Evolutionary conservation across 2,113 vertebrate genomes (phyloP), one percentile per base, ranked within the genome.

Genomic region (Pteronura brasiliensis): DNA sequence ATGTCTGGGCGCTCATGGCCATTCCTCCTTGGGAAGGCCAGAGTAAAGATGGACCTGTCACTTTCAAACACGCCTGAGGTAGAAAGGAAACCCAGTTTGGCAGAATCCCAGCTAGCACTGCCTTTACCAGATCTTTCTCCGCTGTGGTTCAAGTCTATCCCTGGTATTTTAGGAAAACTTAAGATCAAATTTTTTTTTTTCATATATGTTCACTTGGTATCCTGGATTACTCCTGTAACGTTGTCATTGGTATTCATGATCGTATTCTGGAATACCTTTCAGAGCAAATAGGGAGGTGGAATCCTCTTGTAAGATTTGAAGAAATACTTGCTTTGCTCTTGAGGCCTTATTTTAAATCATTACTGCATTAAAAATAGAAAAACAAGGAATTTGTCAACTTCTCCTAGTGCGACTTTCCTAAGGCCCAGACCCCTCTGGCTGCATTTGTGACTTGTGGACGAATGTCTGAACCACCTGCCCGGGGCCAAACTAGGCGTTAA

Each of bases 181-280:
- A 77, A 74, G 21, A 79, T 72, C 27, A 29, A 3, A 34, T 44
- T 9, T 63, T 80, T 44, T 44, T 10, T 63, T 80, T n/a, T 69
- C 6, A 88, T 6, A 20, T 42, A 29, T 89, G 29, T 80, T 88
- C 31, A 52, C 36, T 81, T 63, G 52, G 36, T 55, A n/a, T 72
- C 65, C 96, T 72, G 31, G 65, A 49, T 0, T 0, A 67, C 31
- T 3, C 20, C 12, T 74, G 82, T 74, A 42, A 39, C 63, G 95
- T 84, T 88, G 20, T 76, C 31, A 61, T 2, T 34, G 59, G 39
- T 15, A 42, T 36, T 77, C 80, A 88, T 10, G 31, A 61, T 81
- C 17, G 23, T 76, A 82, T 49, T 90, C 67, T 97, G n/a, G 80
- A 87, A 74, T 79, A 96, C 17, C 74, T 96, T 80, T 90, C 88